phyloP scores from a whole-genome alignment of 2,888 invertebrate genomes.

The Rotaria magnacalcarata region DNA sequence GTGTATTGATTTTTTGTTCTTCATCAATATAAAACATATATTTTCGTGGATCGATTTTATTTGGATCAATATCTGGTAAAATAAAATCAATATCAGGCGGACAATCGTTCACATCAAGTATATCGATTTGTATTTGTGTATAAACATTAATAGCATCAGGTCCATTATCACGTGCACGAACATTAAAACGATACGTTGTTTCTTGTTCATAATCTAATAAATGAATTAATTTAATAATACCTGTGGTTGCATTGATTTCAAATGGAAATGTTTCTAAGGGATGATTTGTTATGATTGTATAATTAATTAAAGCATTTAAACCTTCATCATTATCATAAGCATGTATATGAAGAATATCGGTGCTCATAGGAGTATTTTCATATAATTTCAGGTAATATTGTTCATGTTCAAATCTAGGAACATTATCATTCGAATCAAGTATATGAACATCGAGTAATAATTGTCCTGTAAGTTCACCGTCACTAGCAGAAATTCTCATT shows the following conservation, averaged over 20 bases:
- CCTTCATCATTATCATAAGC: slow-evolving; percentile 32
- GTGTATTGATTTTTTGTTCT: not conserved
- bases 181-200: slow-evolving; percentile 12
- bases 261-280: not conserved
- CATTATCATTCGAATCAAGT: slow-evolving; percentile 34
- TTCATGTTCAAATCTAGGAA: slow-evolving; percentile 23
- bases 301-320: slow-evolving; percentile 31
- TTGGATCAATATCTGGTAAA: not conserved
- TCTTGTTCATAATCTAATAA: slow-evolving; percentile 31
- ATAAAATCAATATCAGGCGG: slow-evolving; percentile 35
- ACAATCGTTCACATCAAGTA: slow-evolving; percentile 15
- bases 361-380: not conserved
- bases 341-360: slow-evolving; percentile 29
- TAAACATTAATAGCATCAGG: slow-evolving; percentile 27
- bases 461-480: not conserved
- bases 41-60: slow-evolving; percentile 7
- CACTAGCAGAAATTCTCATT: not conserved
- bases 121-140: slow-evolving; percentile 31
- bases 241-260: not conserved
- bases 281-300: not conserved
- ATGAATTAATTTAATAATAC: not conserved
- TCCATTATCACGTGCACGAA: slow-evolving; percentile 5
- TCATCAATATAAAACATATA: slow-evolving; percentile 17
- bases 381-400: slow-evolving; percentile 15
- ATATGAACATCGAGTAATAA: slow-evolving; percentile 32